phyloP scores from a whole-genome alignment of 2,888 invertebrate species.

The Cheilosia grossa region DNA sequence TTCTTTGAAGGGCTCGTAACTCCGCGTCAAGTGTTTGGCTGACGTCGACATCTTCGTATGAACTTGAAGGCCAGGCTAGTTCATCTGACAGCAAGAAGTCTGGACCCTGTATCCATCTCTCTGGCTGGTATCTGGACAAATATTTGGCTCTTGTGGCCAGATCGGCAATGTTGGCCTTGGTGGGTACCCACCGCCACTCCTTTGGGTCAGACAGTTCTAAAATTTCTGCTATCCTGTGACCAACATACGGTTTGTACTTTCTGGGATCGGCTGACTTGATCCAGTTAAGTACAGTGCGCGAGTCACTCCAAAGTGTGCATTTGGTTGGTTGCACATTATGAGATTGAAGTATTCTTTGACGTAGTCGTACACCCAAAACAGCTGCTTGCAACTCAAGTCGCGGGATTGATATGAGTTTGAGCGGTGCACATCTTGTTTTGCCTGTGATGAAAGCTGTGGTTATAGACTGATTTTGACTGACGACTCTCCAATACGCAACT shows the following conservation, averaged over 20 bases:
- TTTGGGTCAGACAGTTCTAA: background rate
- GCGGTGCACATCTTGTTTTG: conserved; percentile 22
- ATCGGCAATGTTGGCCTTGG: background rate
- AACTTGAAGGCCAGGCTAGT: background rate
- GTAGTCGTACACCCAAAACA: conserved; percentile 12
- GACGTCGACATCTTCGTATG: background rate
- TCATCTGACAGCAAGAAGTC: conserved; percentile 11
- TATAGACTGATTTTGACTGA: background rate
- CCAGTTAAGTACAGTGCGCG: conserved; percentile 17
- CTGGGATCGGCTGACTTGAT: conserved; percentile 17
- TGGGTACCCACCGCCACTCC: conserved; percentile 47
- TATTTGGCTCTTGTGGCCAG: conserved; percentile 1
- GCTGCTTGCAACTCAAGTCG: conserved; percentile 44
- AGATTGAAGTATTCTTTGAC: background rate
- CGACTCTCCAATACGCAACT: conserved; percentile 20
- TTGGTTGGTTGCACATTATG: background rate
- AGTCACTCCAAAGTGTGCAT: conserved; percentile 32
- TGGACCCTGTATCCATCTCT: conserved; percentile 13
- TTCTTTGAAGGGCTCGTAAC: background rate
- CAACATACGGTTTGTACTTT: conserved; percentile 13
- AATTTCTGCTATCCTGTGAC: too few relatives aligned
- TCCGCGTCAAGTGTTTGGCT: background rate
- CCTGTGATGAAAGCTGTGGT: conserved; percentile 5
- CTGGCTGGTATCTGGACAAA: background rate
- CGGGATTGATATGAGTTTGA: conserved; percentile 17